Evolutionary conservation across 2,797 vertebrate species (phyloP).

Genomic region (Myiothlypis chrysogaster): DNA sequence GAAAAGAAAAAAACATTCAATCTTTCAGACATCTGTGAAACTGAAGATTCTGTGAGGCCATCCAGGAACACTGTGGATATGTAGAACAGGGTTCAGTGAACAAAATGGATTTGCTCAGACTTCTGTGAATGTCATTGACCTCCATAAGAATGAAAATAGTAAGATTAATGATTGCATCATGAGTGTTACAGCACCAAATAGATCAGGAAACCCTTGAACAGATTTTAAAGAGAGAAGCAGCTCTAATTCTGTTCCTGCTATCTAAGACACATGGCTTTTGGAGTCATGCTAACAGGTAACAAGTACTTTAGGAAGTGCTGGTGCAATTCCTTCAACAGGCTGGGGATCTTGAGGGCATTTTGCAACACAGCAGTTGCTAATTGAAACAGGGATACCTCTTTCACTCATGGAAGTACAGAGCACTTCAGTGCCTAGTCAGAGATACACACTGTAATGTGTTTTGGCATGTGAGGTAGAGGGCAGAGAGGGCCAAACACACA

Average conservation of each 20-base stretch:
- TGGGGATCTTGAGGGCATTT: neutral
- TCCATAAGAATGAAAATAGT: neutral
- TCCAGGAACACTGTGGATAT: neutral
- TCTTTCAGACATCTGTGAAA: neutral
- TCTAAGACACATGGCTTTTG: neutral
- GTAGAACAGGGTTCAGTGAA: neutral
- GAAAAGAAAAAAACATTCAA: neutral
- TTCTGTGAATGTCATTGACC: neutral
- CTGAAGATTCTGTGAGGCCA: neutral
- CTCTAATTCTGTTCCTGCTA: neutral
- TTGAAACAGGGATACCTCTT: neutral
- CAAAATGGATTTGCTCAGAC: neutral
- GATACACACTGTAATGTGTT: neutral
- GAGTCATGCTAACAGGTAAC: neutral
- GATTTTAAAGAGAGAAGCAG: neutral
- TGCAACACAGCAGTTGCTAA: neutral
- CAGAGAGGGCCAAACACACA: neutral
- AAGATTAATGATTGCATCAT: neutral
- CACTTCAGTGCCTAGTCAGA: neutral
- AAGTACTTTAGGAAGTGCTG: neutral
- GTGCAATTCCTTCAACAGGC: neutral
- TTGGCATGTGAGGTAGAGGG: neutral
- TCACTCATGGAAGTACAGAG: neutral
- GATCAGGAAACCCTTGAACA: neutral
- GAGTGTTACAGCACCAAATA: neutral